Percentiles rank a stretch among this genome's conserved stretches.
These are phyloP conservation scores for Apotomis capreana DNA, from an alignment of 2,888 invertebrate species.

Conservation along the genomic window DNA sequence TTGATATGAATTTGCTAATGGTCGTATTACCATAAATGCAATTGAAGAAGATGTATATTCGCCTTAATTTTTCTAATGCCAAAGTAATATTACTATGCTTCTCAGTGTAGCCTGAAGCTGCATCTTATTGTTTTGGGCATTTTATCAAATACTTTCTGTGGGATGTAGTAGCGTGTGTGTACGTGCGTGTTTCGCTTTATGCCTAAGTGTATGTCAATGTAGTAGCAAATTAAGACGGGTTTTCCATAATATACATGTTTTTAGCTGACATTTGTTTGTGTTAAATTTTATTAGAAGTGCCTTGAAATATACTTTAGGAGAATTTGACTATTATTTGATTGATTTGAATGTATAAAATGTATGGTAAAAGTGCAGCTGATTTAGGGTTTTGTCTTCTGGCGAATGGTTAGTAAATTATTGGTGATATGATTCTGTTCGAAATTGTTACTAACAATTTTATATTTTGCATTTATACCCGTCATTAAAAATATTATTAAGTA, in stretches of 20 bases:
- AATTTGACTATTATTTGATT: conserved; percentile 44
- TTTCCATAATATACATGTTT: conserved; percentile 1
- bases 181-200: conserved; percentile 27
- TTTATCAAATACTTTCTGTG: conserved; percentile 14
- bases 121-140: conserved; percentile 14
- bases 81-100: conserved; percentile 22
- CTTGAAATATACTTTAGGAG: conserved; percentile 35
- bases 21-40: background rate
- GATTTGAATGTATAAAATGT: background rate
- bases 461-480: conserved; percentile 57
- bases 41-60: background rate
- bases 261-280: conserved; percentile 18
- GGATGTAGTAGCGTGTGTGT: conserved; percentile 18
- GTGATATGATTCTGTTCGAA: conserved; percentile 41
- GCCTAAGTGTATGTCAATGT: conserved; percentile 24
- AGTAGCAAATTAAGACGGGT: conserved; percentile 27
- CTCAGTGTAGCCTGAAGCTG: conserved; percentile 6
- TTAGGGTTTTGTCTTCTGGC: background rate
- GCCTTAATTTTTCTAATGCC: background rate
- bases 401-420: conserved; percentile 40
- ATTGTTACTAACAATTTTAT: conserved; percentile 16
- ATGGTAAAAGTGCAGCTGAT: conserved; percentile 19
- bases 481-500: conserved; percentile 53
- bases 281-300: conserved; percentile 38
- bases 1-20: conserved; percentile 1